Base-by-base conservation (phyloP, 2,888 invertebrate genomes). In the Ctena decussata region DNA sequence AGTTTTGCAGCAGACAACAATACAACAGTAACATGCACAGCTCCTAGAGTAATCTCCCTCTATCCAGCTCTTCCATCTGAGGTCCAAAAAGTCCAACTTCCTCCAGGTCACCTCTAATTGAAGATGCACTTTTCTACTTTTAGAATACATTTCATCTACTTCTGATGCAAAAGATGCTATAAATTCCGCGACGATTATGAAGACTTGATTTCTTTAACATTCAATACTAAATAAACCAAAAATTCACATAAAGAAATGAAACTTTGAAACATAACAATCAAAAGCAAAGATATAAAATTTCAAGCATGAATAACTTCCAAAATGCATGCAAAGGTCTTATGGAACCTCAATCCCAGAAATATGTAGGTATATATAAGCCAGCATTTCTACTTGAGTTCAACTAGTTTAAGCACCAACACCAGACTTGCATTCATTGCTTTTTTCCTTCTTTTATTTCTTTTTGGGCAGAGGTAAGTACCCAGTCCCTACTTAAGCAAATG, bases 171-270 rank as follows among this genome's bases (percentile, higher is more conserved):
- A 35, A 35, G 12, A 65, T 65, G 65, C 32, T 21, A n/a, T n/a
- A 65, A 65, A 65, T 65, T 65, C 75, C 27, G 60, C 6, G 60
- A 46, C 32, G 27, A 46, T 60, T 79, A 79, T 79, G 79, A 79
- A 79, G 79, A 79, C 79, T 79, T 79, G 79, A 57, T 35, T 37
- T 39, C 41, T 44, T 24, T 49, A 27, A 65, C 71, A 70, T 80
- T 77, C 72, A 80, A 80, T 49, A 60, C 39, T 76, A 76, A 69
- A 74, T 60, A 81, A 46, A 21, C 46, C 21, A 46, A 11, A 46
- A 46, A 46, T 46, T 3, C 21, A 3, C 21, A 46, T 15, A 11
- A 46, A 46, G 21, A 46, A 8, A 3, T 46, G 70, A 49, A n/a
- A 77, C 35, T 32, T 39, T 27, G 18, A 41, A 49, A 73, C 39